Conservation (phyloP, 2,113 vertebrate species). For the Amblyopsis rosae region DNA sequence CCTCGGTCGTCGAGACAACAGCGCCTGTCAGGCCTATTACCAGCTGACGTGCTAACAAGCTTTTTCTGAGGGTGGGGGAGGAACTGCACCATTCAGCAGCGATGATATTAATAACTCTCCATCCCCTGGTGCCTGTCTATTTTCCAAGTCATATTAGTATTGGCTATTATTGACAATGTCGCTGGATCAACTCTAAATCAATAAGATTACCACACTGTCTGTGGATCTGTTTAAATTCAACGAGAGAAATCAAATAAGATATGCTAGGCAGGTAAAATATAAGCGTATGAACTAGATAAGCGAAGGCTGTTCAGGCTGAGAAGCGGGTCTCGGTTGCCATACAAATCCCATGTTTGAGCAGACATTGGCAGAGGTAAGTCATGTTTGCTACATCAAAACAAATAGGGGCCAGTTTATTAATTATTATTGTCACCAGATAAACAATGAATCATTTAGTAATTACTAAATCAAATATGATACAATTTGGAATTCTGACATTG, state of each 20-base stretch:
- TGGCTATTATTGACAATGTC: constrained; percentile 34
- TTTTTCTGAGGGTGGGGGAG: constrained; percentile 6
- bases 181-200: constrained; percentile 39
- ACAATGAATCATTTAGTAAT: no score
- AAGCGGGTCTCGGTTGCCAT: constrained; percentile 27
- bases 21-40: constrained; percentile 32
- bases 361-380: constrained; percentile 28
- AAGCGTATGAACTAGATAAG: constrained; percentile 33
- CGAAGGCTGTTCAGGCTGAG: constrained; percentile 27
- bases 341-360: constrained; percentile 38
- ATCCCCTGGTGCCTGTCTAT: constrained; percentile 29
- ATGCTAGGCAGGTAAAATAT: constrained; percentile 43
- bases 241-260: constrained; percentile 38
- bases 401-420: constrained; percentile 1
- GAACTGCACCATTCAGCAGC: constrained; percentile 23
- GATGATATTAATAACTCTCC: constrained; percentile 50
- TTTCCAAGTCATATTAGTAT: constrained; percentile 37
- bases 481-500: no score
- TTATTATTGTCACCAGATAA: no score
- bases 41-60: constrained; percentile 45
- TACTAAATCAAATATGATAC: no score
- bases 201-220: constrained; percentile 28
- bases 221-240: constrained; percentile 14
- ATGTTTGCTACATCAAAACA: constrained; percentile 51
- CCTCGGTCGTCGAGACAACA: constrained; percentile 20